These are phyloP conservation scores for Rhyacophila brunnea DNA, from an alignment of 1,140 invertebrate genomes.

Conservation along the genomic window DNA sequence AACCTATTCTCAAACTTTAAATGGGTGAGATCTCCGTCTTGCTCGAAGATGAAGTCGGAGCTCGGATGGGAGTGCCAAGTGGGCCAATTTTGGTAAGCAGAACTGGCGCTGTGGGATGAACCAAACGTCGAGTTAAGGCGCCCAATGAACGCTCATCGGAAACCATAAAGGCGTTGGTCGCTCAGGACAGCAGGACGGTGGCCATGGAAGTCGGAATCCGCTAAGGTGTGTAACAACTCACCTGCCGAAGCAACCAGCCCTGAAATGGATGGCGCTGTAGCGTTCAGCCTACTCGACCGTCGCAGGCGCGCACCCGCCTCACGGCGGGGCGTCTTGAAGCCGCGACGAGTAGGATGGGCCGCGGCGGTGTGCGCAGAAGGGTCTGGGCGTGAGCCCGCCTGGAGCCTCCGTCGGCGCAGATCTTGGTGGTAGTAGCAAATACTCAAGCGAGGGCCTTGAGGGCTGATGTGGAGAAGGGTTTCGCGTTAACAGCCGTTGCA, in stretches of 20 bases:
- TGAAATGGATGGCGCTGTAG: conserved; percentile 86
- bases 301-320: conserved; percentile 54
- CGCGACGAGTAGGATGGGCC: conserved; percentile 65
- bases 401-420: conserved; percentile 79
- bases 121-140: conserved; percentile 73
- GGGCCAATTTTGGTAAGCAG: conserved; percentile 90
- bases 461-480: conserved; percentile 89
- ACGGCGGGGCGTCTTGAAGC: conserved; percentile 73
- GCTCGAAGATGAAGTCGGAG: too few species aligned
- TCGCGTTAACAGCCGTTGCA: conserved; percentile 88
- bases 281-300: conserved; percentile 62
- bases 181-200: too few species aligned
- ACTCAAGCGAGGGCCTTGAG: conserved; percentile 56
- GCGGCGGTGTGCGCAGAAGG: conserved; percentile 67
- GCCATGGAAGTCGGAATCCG: too few species aligned
- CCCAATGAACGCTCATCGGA: conserved; percentile 60
- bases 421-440: conserved; percentile 76
- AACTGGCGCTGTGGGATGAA: conserved; percentile 89
- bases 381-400: conserved; percentile 68
- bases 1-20: conserved; percentile 89
- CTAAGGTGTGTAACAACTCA: too few species aligned
- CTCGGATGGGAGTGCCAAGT: conserved; percentile 79
- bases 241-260: too few species aligned
- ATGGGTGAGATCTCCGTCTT: too few species aligned
- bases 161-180: too few species aligned